Conservation (phyloP, 2,113 vertebrate species). For the Pristiophorus japonicus region DNA sequence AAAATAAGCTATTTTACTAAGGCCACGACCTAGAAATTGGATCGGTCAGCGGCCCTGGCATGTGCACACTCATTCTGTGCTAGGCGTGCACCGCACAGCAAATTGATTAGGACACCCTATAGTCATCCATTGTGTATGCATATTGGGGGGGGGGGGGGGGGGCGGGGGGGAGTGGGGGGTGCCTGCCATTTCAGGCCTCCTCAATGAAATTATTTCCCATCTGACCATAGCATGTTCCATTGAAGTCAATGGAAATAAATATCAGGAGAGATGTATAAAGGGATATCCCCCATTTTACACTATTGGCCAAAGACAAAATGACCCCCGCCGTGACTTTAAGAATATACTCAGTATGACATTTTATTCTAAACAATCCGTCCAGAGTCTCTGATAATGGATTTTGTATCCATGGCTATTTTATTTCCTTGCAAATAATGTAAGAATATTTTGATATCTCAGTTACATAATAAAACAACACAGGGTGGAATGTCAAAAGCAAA, state of each 20-base stretch:
- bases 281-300: neutral
- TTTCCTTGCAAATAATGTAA: neutral
- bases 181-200: neutral
- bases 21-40: neutral
- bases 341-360: neutral
- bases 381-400: neutral
- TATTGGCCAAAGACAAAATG: neutral
- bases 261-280: neutral
- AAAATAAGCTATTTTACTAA: neutral
- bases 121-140: neutral
- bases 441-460: neutral
- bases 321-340: neutral
- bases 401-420: neutral
- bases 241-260: neutral
- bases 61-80: neutral
- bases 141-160: too few species aligned
- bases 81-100: neutral
- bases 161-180: too few species aligned
- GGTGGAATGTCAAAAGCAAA: neutral
- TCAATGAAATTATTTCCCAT: neutral
- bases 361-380: neutral
- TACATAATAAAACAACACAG: neutral
- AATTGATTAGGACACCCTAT: neutral
- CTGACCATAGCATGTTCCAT: neutral
- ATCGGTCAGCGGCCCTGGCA: neutral